Conservation (phyloP, 2,113 vertebrate genomes). For the Gymnarchus niloticus region DNA sequence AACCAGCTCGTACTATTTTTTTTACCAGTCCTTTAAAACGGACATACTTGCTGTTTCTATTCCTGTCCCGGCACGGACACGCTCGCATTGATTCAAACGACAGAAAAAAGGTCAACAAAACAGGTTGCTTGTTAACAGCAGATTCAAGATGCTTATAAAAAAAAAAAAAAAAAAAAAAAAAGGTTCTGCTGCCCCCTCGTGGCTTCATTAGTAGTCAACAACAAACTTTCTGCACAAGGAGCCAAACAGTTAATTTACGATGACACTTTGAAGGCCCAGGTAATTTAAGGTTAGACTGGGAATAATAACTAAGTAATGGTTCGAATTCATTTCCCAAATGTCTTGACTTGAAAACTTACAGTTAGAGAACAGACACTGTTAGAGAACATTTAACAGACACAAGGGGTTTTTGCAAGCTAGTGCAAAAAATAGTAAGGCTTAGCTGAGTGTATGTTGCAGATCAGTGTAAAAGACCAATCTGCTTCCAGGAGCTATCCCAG, state of each 20-base stretch:
- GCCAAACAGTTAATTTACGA: not conserved
- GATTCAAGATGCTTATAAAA: not conserved
- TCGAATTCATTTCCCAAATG: no score
- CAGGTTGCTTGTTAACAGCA: not conserved
- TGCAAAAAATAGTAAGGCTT: not conserved
- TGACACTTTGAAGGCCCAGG: not conserved
- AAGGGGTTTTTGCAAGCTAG: not conserved
- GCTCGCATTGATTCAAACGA: not conserved
- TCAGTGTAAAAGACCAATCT: not conserved
- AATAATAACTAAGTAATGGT: not conserved
- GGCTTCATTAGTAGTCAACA: not conserved
- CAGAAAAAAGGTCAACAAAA: not conserved
- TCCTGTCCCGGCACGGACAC: not conserved
- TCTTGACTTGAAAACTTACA: no score
- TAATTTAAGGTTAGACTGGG: not conserved
- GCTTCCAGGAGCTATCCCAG: not conserved
- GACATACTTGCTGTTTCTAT: not conserved
- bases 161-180: not conserved
- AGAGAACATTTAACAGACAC: not conserved
- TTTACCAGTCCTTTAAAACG: not conserved
- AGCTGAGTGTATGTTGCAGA: not conserved
- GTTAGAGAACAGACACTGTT: no score
- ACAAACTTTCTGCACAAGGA: not conserved
- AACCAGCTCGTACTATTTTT: not conserved
- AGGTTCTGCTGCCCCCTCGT: conserved; percentile 11